These are phyloP conservation scores for Brachyalestes nurse DNA, from an alignment of 2,797 vertebrate species.

Conservation along the genomic window DNA sequence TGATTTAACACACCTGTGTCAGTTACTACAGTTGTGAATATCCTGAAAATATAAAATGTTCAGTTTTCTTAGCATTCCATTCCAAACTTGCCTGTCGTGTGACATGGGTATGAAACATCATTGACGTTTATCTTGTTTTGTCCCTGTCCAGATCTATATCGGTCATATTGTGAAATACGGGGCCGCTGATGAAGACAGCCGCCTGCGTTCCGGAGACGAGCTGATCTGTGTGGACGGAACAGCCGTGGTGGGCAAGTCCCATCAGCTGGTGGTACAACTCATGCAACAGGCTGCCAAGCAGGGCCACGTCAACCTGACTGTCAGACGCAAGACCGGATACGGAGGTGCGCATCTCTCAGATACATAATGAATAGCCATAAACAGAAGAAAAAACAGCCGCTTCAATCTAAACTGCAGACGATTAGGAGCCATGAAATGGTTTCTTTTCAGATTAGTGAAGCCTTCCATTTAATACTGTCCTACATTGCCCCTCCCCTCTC, in stretches of 20 bases:
- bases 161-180: slow-evolving; percentile 98
- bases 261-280: slow-evolving; percentile 97
- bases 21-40: too few species aligned
- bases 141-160: slow-evolving; percentile 89
- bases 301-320: slow-evolving; percentile 96
- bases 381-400: too few species aligned
- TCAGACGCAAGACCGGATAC: slow-evolving; percentile 93
- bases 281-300: slow-evolving; percentile 99
- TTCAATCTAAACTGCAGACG: not conserved
- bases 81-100: too few species aligned
- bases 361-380: not conserved
- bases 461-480: too few species aligned
- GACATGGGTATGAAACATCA: not conserved
- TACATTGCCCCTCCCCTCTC: too few species aligned
- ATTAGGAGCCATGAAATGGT: not conserved
- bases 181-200: slow-evolving; percentile 94
- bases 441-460: too few species aligned
- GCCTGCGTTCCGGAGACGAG: slow-evolving; percentile 94
- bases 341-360: slow-evolving; percentile 76
- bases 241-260: slow-evolving; percentile 95
- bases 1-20: too few species aligned
- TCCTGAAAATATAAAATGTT: too few species aligned
- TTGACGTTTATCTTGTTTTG: not conserved
- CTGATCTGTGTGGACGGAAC: slow-evolving; percentile 97
- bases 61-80: too few species aligned